These are phyloP conservation scores for Nycticebus coucang DNA, from an alignment of 2,113 vertebrate species.

Conservation along the genomic window DNA sequence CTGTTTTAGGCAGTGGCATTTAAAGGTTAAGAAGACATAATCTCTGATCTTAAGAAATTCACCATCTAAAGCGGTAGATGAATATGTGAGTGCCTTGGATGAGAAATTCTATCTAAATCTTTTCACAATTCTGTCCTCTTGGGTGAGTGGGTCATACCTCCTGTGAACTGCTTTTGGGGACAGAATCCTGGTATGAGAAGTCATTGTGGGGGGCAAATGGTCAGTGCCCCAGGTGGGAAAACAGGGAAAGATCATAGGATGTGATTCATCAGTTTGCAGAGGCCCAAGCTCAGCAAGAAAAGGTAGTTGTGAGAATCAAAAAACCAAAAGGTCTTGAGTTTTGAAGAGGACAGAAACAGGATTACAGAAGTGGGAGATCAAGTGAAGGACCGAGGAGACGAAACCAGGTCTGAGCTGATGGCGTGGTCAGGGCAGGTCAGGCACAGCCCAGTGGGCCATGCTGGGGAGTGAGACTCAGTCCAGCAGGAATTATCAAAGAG, in stretches of 20 bases:
- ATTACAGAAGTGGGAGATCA: neutral
- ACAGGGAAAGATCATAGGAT: neutral
- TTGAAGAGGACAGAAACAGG: neutral
- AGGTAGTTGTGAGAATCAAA: neutral
- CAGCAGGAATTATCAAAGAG: neutral
- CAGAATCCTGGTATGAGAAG: neutral
- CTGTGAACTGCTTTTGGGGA: neutral
- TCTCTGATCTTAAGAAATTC: neutral
- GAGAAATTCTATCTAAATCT: neutral
- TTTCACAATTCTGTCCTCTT: neutral
- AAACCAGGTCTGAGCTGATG: neutral
- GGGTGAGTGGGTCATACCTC: neutral
- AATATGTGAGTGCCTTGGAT: neutral
- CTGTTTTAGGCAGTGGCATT: neutral
- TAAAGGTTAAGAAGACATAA: neutral
- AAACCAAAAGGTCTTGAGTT: neutral
- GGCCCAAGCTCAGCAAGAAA: neutral
- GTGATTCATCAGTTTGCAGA: neutral
- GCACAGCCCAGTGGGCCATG: rapidly evolving
- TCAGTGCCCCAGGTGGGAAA: neutral
- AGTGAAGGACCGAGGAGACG: too few relatives aligned
- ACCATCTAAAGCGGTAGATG: neutral
- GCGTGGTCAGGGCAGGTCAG: neutral
- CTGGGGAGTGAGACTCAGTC: too few relatives aligned
- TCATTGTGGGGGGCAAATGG: neutral